These are phyloP conservation scores for Drosophila neotestacea DNA, from an alignment of 2,888 invertebrate species.

Conservation along the genomic window DNA sequence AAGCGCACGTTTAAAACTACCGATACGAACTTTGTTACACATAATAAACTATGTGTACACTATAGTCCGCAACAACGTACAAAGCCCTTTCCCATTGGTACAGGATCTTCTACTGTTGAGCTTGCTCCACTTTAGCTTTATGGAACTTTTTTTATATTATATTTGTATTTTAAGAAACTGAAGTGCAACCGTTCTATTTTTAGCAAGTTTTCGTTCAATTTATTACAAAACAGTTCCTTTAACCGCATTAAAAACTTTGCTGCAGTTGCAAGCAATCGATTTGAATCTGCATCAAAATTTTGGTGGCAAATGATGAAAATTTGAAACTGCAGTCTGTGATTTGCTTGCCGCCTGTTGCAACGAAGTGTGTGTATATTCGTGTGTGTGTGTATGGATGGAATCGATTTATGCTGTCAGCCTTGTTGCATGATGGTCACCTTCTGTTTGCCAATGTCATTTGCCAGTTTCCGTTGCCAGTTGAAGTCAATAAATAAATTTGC, in stretches of 20 bases:
- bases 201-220: neutral
- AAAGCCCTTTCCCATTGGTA: too few relatives aligned
- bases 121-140: too few relatives aligned
- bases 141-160: too few relatives aligned
- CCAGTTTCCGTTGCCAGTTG: conserved; percentile 15
- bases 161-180: too few relatives aligned
- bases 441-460: conserved; percentile 30
- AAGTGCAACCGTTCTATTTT: too few relatives aligned
- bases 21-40: too few relatives aligned
- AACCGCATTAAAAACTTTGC: neutral
- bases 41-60: too few relatives aligned
- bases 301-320: neutral
- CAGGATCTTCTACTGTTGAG: too few relatives aligned
- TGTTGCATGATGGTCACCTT: conserved; percentile 33
- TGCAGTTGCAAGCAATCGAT: neutral
- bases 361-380: neutral
- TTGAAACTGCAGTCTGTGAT: neutral
- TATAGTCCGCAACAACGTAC: too few relatives aligned
- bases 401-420: conserved; percentile 48
- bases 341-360: conserved; percentile 17
- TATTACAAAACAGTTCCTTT: neutral
- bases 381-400: conserved; percentile 12
- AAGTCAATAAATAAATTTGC: conserved; percentile 82
- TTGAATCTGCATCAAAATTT: neutral
- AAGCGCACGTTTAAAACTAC: too few relatives aligned